phyloP scores from a whole-genome alignment of 2,888 invertebrate species.

The Mesoligia furuncula region DNA sequence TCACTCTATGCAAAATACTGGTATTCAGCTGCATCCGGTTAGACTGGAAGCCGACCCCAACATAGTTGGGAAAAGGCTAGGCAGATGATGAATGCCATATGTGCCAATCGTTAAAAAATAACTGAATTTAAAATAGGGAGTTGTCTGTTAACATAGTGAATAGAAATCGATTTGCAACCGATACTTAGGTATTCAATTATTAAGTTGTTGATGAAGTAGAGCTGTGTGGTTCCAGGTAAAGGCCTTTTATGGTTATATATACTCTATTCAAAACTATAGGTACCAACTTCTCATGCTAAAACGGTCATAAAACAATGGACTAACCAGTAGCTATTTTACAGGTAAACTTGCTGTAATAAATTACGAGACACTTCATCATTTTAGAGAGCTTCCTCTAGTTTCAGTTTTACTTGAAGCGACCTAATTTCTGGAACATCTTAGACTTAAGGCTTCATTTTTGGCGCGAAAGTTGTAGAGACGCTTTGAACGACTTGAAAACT shows the following conservation, averaged over 20 bases:
- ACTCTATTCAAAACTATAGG: too few relatives aligned
- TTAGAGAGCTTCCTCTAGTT: background rate
- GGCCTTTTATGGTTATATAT: background rate
- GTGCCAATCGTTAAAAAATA: background rate
- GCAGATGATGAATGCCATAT: too few relatives aligned
- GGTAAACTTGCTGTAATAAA: background rate
- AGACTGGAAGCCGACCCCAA: too few relatives aligned
- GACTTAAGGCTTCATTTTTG: constrained; percentile 24
- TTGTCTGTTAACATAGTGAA: background rate
- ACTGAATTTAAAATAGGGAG: too few relatives aligned
- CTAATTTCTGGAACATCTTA: constrained; percentile 26
- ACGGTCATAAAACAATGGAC: background rate
- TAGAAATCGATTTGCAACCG: background rate
- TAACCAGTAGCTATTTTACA: background rate
- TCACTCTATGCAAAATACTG: too few relatives aligned
- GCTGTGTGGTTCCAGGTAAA: background rate
- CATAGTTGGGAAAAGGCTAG: too few relatives aligned
- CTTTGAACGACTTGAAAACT: constrained; percentile 38
- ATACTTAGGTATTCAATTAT: background rate
- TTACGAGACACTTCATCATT: constrained; percentile 8
- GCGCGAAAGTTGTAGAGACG: constrained; percentile 28
- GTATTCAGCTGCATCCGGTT: too few relatives aligned
- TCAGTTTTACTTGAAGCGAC: constrained; percentile 16
- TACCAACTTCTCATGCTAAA: background rate
- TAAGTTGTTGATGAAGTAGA: background rate